These are phyloP conservation scores for Pyrochroa serraticornis DNA, from an alignment of 2,888 invertebrate genomes.

Conservation along the genomic window DNA sequence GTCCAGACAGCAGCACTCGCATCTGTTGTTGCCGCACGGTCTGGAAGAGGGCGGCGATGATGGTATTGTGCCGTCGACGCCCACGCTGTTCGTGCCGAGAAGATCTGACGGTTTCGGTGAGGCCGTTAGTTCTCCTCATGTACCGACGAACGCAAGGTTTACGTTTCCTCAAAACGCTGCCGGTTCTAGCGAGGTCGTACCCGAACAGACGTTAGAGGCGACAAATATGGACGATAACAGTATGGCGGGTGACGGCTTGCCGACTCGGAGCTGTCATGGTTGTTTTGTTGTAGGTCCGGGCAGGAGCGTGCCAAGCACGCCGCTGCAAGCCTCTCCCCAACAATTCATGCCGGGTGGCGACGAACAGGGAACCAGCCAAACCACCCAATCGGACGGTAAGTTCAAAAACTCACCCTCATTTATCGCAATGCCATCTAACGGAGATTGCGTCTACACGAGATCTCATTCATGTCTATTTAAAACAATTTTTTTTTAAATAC, in stretches of 20 bases:
- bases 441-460: too few relatives aligned
- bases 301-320: conserved; percentile 71
- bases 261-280: conserved; percentile 1
- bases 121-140: conserved; percentile 89
- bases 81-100: conserved; percentile 82
- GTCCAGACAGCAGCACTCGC: conserved; percentile 59
- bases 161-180: conserved; percentile 58
- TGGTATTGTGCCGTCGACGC: conserved; percentile 86
- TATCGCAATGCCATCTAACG: too few relatives aligned
- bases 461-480: too few relatives aligned
- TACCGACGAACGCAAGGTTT: conserved; percentile 67
- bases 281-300: conserved; percentile 61
- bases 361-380: conserved; percentile 43
- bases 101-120: conserved; percentile 88
- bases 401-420: conserved; percentile 16
- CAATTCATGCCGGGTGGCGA: conserved; percentile 54
- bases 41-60: conserved; percentile 74
- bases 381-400: conserved; percentile 49
- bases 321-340: conserved; percentile 68
- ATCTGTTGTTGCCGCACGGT: conserved; percentile 60
- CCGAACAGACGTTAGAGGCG: conserved; percentile 54
- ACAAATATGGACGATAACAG: conserved; percentile 53
- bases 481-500: too few relatives aligned
- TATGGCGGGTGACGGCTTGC: conserved; percentile 36
- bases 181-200: conserved; percentile 50